Percentiles rank a stretch among this genome's conserved stretches.
phyloP scores from a whole-genome alignment of 2,113 vertebrate genomes.

The Percopsis transmontana region DNA sequence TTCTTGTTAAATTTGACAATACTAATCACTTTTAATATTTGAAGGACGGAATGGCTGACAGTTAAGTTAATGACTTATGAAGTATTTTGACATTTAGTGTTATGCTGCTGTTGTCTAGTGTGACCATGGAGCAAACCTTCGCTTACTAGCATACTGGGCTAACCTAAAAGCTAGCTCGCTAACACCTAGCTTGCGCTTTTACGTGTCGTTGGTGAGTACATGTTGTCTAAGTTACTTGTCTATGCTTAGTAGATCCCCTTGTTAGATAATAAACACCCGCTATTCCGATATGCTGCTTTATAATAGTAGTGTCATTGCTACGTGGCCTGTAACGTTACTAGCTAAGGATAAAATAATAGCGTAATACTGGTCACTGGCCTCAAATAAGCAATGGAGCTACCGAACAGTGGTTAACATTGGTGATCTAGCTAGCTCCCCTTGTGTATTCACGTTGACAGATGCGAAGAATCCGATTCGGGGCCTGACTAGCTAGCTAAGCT shows the following conservation, averaged over 20 bases:
- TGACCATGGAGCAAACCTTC: constrained; percentile 37
- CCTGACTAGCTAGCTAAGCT: constrained; percentile 10
- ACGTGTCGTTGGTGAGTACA: constrained; percentile 4
- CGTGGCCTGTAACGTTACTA: neutral
- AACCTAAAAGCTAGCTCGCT: constrained; percentile 56
- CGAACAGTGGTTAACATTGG: constrained; percentile 26
- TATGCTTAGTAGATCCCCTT: neutral
- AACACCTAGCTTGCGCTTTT: constrained; percentile 2
- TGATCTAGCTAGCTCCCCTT: constrained; percentile 2
- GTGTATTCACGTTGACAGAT: constrained; percentile 40
- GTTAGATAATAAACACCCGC: neutral
- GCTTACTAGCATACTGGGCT: constrained; percentile 35
- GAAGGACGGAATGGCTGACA: no score
- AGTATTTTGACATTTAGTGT: neutral
- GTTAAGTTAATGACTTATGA: no score
- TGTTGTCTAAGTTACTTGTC: neutral
- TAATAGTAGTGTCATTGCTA: neutral
- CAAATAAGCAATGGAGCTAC: neutral
- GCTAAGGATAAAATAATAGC: neutral
- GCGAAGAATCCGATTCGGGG: constrained; percentile 7
- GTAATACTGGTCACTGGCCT: neutral
- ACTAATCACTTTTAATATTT: constrained; percentile 15
- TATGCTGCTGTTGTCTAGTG: constrained; percentile 11
- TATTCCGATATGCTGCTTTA: neutral
- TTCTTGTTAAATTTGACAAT: constrained; percentile 63